Conservation (phyloP, 1,140 invertebrate species). For the Pristionchus pacificus region DNA sequence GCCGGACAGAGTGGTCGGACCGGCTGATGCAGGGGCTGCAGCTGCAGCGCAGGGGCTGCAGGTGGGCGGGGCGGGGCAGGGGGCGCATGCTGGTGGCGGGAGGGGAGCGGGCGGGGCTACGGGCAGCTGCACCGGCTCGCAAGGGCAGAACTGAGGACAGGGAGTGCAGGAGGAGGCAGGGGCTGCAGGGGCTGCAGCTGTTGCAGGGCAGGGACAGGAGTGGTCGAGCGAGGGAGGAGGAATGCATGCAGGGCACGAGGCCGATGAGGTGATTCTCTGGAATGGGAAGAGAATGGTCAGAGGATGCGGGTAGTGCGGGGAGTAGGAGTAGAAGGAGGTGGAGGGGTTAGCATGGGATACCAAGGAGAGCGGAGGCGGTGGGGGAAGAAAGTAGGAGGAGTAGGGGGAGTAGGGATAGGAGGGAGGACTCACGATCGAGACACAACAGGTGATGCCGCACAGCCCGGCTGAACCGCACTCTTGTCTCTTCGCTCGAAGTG, state of each 20-base stretch:
- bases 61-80: too few species aligned
- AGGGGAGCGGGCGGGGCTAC: background rate
- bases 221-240: background rate
- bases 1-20: too few species aligned
- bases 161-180: background rate
- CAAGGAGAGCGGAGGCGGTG: background rate
- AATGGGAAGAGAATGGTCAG: background rate
- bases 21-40: background rate
- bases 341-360: background rate
- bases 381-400: background rate
- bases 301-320: background rate
- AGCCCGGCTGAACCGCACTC: background rate
- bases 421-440: background rate
- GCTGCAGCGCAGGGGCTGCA: background rate
- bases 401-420: background rate
- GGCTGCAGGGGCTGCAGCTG: background rate
- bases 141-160: background rate
- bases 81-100: background rate
- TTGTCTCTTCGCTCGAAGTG: background rate
- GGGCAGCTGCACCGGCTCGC: background rate
- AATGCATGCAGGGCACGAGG: background rate
- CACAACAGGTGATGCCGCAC: background rate
- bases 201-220: background rate
- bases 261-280: background rate
- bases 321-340: too few species aligned